Evolutionary conservation across 2,113 vertebrate species (phyloP), one percentile per base, ranked within the genome.

Genomic region (Rostratula benghalensis): DNA sequence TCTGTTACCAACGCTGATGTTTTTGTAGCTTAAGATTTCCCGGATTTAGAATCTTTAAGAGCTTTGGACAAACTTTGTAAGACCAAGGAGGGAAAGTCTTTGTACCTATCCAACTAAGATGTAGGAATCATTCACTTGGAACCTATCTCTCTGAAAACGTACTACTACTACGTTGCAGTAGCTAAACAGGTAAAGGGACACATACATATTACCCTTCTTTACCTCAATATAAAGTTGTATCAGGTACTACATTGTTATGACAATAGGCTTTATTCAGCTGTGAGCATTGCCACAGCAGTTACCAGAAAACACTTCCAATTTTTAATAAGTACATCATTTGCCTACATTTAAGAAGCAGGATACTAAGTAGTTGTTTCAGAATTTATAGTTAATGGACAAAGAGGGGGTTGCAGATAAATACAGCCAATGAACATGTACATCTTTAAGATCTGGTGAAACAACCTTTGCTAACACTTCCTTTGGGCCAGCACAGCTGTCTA

Each of bases 341-440:
- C 16, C 84, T 33, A 31, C 6, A 33, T 83, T 45, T 75, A 70
- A 50, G 28, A 74, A 89, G 54, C 2, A 21, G 6, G 65, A 7
- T 6, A n/a, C 1, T 37, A 75, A 59, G 28, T 2, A 46, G 11
- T 6, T 51, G 13, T 22, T 84, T 35, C 46, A 63, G 22, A 14
- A 19, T 13, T 73, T 76, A 45, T 37, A 59, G 3, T 68, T 60
- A 79, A 15, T 76, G 57, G 35, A 9, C 57, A 60, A 43, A 10
- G 11, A 75, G 8, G 37, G 28, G 6, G 28, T 18, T 74, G 43
- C n/a, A 75, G 19, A 5, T 37, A 85, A 14, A 56, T 10, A 50
- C 5, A 73, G 6, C 4, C 21, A 25, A 67, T 0, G 0, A 71
- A 51, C 12, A 50, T 0, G 2, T 6, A 37, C 8, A 13, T 30